Base-by-base conservation (phyloP, 2,797 vertebrate genomes). In the Catamblyrhynchus diadema region DNA sequence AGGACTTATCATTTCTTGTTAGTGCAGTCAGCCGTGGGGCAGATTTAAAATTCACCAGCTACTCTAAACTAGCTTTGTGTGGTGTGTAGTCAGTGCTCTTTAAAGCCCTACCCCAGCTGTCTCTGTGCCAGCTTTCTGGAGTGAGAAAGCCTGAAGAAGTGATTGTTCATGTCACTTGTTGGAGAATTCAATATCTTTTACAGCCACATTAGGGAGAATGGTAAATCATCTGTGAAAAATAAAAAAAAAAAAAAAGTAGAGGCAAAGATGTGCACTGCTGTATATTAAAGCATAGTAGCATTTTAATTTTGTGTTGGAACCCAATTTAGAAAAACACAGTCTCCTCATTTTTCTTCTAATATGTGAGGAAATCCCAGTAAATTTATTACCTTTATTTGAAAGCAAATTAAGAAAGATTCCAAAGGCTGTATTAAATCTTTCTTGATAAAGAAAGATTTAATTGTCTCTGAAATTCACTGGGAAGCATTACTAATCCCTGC, bases 391-490 rank as follows among this genome's bases (percentile, higher is more conserved):
- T 86, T 41, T 50, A 70, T 75, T 45, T 80, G 66, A 85, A 82
- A 84, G n/a, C 13, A 47, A 82, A 59, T 82, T 74, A 89, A 87
- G 42, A 81, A 82, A 74, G 14, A 82, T 74, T 86, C 22, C 20
- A 84, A 88, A 80, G 28, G 27, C 25, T 61, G 21, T 61, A 30
- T 82, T 90, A 79, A 90, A 79, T 79, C 65, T 78, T 88, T 88
- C 51, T 88, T 83, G 79, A 65, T 81, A 89, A 85, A 86, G 95
- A 80, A n/a, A n/a, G n/a, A n/a, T n/a, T n/a, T n/a, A n/a, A 50
- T 70, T 88, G 48, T 86, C 74, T 70, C 67, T 90, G 70, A 90
- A 95, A 75, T n/a, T 90, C 44, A 35, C 44, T 57, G 48, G 44
- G 42, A 86, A 81, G 37, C 27, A 33, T 72, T 78, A 39, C 66